phyloP scores from a whole-genome alignment of 2,888 invertebrate species.

The Acleris emargana region DNA sequence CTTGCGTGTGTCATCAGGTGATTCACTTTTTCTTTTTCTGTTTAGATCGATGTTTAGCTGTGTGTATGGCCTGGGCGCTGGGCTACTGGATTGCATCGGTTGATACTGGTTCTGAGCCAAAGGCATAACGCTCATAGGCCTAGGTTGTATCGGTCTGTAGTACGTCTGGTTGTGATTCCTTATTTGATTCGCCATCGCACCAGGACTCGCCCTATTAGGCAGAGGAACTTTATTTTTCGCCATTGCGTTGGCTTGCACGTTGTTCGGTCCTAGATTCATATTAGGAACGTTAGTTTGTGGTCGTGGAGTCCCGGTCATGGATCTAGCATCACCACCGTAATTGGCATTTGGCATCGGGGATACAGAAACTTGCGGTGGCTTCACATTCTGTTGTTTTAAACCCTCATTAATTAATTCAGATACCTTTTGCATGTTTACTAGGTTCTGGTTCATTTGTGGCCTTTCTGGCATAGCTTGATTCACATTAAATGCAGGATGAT shows the following conservation, averaged over 20 bases:
- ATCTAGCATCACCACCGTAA: slow-evolving; percentile 9
- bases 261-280: slow-evolving; percentile 20
- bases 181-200: slow-evolving; percentile 43
- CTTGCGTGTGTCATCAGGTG: slow-evolving; percentile 63
- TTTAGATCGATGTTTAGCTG: slow-evolving; percentile 13
- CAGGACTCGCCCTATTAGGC: slow-evolving; percentile 40
- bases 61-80: slow-evolving; percentile 9
- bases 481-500: slow-evolving; percentile 37
- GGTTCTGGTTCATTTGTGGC: slow-evolving; percentile 30
- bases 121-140: slow-evolving; percentile 43
- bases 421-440: slow-evolving; percentile 31
- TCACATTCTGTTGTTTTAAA: slow-evolving; percentile 23
- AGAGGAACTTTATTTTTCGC: slow-evolving; percentile 27
- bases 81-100: slow-evolving; percentile 6
- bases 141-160: slow-evolving; percentile 64
- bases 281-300: slow-evolving; percentile 8
- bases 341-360: slow-evolving; percentile 30
- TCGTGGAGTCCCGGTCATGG: background rate
- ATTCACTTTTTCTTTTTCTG: slow-evolving; percentile 71
- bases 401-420: slow-evolving; percentile 28
- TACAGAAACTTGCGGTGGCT: slow-evolving; percentile 30
- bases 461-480: slow-evolving; percentile 24
- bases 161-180: slow-evolving; percentile 50
- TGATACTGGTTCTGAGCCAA: slow-evolving; percentile 25
- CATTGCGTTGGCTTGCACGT: slow-evolving; percentile 23